Base-by-base conservation (phyloP, 2,797 vertebrate genomes). In the Myripristis jacobus region DNA sequence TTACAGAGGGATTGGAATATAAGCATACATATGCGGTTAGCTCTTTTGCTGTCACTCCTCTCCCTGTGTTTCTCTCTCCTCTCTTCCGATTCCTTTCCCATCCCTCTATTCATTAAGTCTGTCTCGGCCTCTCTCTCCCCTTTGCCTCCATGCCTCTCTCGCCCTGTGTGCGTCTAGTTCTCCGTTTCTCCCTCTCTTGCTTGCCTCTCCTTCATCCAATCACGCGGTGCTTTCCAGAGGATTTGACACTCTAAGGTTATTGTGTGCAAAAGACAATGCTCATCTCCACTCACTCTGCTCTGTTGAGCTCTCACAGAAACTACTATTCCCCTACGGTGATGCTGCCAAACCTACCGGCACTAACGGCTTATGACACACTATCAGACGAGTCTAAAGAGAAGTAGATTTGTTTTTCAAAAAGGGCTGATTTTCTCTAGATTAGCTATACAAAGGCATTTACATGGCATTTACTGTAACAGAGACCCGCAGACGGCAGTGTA, bases 161-260 rank as follows among this genome's bases (percentile, higher is more conserved):
- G 53, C 52, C 59, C 24, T 36, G 15, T 52, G 24, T 61, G 29
- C 59, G 43, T 70, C 50, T 24, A 38, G 19, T 34, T 61, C 55
- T 16, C 38, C 11, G 2, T 21, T 6, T 29, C 43, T 56, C 50
- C 54, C 64, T 52, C 44, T 70, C 36, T 36, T 16, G 53, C 81
- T 76, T 68, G 58, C 77, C 64, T 80, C 51, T 4, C 71, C 38
- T 54, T 57, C 55, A 59, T 77, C 66, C 62, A 79, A 73, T 83
- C 79, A 65, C 9, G 8, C 68, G 56, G 53, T 34, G 48, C 74
- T 80, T 86, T 88, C 77, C 52, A 55, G 74, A 73, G 80, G 73
- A 81, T 82, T 79, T 84, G 66, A 85, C 84, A 79, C 70, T 81
- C 52, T 66, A 78, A 80, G 68, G 77, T 85, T 80, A 84, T 66